Base-by-base conservation (phyloP, 2,888 invertebrate species). In the Eupithecia dodoneata region DNA sequence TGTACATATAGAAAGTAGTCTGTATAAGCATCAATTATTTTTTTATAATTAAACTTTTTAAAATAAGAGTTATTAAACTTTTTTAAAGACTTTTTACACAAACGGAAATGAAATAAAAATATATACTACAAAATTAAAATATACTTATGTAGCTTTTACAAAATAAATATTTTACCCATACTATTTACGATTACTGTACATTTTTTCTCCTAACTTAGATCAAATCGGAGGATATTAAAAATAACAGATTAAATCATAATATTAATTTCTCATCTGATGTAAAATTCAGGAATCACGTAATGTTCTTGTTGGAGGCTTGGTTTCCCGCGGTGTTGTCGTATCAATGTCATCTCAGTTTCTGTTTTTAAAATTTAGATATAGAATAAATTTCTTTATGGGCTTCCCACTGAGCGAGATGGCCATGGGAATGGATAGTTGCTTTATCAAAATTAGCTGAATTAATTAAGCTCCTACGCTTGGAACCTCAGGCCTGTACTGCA, bases 321-420 rank as follows among this genome's bases (percentile, higher is more conserved):
- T 74, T 87, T 88, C 87, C 88, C 87, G 85, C 82, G 82, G 87
- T 81, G 87, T 83, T 80, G 86, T 82, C 81, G 85, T 87, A 87
- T 87, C 87, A 80, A 79, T 77, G 80, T 83, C 84, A 86, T 86
- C 87, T 87, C 79, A 80, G 82, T 76, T 79, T 78, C 75, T 82
- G 83, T 86, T 86, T 87, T 85, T 85, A 84, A 87, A 86, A 84
- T 86, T 85, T 87, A 82, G 85, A 84, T 85, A 85, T 84, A 81
- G 73, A 80, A 81, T 82, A 81, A 78, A 81, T 80, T 77, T 81
- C 73, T 82, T 81, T 82, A 81, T 80, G 73, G 81, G 78, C 79
- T 81, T 82, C 82, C 80, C 81, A 81, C 82, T 80, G 82, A 69
- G 81, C 78, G 76, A 79, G 82, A 78, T 81, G 79, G 79, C 79